Base-by-base conservation (phyloP, 1,140 invertebrate genomes). In the Drosophila equinoxialis region DNA sequence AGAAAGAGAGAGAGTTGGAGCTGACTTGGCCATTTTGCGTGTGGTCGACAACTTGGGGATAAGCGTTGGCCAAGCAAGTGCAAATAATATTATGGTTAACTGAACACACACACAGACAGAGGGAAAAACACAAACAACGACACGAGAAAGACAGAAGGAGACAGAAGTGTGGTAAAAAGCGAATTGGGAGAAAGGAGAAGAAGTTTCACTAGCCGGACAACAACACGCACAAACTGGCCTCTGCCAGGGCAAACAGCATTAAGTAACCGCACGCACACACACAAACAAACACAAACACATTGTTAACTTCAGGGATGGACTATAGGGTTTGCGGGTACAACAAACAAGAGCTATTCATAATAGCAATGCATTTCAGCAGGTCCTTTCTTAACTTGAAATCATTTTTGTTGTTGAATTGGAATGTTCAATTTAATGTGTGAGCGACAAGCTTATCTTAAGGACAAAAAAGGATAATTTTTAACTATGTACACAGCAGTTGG, bases 51-150 rank as follows among this genome's bases (percentile, higher is more conserved):
- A 51, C 45, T 51, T 51, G 45, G 45, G 74, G 66, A 70, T 74
- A 74, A 74, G 51, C 71, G 71, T 51, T 51, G 42, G 37, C 71
- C 45, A 51, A 75, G 78, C 82, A 75, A 87, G 82, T 86, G 82
- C 82, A 85, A 85, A 86, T 85, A 85, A 87, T 85, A 86, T 87
- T 85, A 81, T 76, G 83, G 79, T 85, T 85, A 85, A 87, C 66
- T 85, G 71, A 69, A 77, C 65, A 58, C 76, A 75, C 77, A 77
- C 48, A 14, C n/a, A 48, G 37, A 42, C 51, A 51, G 13, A 20
- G 39, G 30, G 37, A 45, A 51, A 51, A 51, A 51, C 17, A 20
- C 45, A 51, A 51, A 23, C 45, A 51, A 23, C 45, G 17, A 51
- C 45, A 51, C 45, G 6, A 51, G 45, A 51, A 51, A 11, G 45